Evolutionary conservation across 1,140 invertebrate species (phyloP).

Genomic region (Proales similis): DNA sequence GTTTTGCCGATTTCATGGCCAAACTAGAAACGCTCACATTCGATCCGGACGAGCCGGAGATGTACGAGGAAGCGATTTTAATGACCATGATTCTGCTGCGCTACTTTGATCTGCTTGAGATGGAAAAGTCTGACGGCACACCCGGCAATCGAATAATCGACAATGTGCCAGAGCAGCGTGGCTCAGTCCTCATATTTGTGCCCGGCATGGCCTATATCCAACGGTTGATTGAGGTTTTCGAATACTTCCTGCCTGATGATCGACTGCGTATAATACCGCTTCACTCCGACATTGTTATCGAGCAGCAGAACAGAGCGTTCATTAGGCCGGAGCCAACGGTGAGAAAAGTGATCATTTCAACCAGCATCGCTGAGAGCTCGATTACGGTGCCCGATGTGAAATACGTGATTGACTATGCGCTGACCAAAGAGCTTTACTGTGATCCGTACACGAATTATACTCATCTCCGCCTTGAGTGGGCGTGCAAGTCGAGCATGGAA

Average conservation of each 20-base stretch:
- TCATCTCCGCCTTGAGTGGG: conserved; percentile 72
- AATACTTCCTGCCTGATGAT: not conserved
- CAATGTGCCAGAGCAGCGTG: conserved; percentile 43
- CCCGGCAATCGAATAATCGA: conserved; percentile 40
- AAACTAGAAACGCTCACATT: no score
- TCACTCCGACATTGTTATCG: conserved; percentile 49
- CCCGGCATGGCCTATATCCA: conserved; percentile 51
- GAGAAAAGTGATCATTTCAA: conserved; percentile 53
- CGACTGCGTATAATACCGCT: conserved; percentile 43
- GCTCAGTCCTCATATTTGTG: conserved; percentile 66
- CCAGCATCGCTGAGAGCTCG: conserved; percentile 54
- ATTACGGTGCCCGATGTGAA: conserved; percentile 49
- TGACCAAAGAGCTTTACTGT: conserved; percentile 71
- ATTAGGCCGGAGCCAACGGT: conserved; percentile 40
- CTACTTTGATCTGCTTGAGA: conserved; percentile 3
- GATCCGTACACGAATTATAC: conserved; percentile 71
- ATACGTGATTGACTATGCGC: conserved; percentile 83
- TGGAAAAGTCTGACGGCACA: not conserved
- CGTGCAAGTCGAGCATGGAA: conserved; percentile 75
- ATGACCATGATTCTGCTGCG: not conserved
- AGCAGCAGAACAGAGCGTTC: conserved; percentile 49
- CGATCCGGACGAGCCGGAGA: conserved; percentile 9
- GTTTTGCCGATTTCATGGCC: no score
- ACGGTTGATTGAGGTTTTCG: conserved; percentile 39
- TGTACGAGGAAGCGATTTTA: conserved; percentile 10